Evolutionary conservation across 2,797 vertebrate genomes (phyloP), one percentile per base, ranked within the genome.

Genomic region (Danio kyathit): DNA sequence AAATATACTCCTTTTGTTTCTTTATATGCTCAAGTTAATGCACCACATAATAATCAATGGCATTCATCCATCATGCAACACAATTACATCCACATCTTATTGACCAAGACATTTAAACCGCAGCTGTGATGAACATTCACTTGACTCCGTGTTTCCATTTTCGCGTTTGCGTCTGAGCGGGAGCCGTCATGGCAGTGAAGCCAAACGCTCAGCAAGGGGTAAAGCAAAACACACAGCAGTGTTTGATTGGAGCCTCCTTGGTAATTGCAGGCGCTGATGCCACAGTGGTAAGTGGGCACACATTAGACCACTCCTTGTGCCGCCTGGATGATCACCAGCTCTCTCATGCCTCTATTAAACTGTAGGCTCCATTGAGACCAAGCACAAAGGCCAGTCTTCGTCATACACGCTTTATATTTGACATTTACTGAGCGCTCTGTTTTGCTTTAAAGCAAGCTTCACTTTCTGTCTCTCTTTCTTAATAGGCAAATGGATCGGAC

Each of bases 341-440:
- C 79, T 77, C 66, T 63, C 21, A 64, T 63, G 75, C 60, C 61
- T 73, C 17, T 60, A 56, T 74, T 67, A 83, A 74, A 64, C 61
- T 41, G 40, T 46, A 41, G 21, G 69, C 54, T 80, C 70, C 46
- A 52, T 19, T 40, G 66, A 65, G 72, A 65, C 38, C 48, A 13
- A 19, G 16, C 59, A 51, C 19, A 44, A 76, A 82, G 73, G 43
- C 57, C 46, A 60, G 21, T 29, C 80, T 82, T 80, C 60, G 67
- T 76, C 84, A 82, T 61, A 43, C 29, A 52, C 14, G 19, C 44
- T 48, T 69, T 80, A 77, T 40, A 61, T 75, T 52, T 80, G 67
- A 83, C 67, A 74, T 80, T 83, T 63, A 80, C 73, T 14, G 41
- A 73, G 73, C 14, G 29, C 59, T 64, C 52, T 59, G 67, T 64